phyloP scores from a whole-genome alignment of 2,113 vertebrate genomes.

The Mustelus asterias region DNA sequence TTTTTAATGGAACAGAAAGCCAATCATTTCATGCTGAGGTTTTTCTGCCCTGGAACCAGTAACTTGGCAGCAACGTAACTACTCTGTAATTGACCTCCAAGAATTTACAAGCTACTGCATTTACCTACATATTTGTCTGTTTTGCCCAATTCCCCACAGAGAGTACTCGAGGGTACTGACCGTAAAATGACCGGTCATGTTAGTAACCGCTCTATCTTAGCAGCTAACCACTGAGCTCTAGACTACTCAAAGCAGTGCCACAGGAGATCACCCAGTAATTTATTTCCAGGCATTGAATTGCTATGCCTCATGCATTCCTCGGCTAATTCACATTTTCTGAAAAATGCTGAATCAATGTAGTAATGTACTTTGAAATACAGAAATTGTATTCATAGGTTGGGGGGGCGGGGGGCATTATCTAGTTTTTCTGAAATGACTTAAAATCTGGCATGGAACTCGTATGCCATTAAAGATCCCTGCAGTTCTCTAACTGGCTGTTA shows the following conservation, averaged over 20 bases:
- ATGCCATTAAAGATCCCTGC: neutral
- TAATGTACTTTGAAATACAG: neutral
- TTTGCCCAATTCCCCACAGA: neutral
- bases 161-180: neutral
- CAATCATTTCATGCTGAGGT: neutral
- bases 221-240: neutral
- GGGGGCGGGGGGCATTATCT: neutral
- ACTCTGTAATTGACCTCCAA: neutral
- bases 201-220: neutral
- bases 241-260: neutral
- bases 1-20: neutral
- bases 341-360: neutral
- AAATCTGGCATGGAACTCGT: neutral
- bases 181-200: neutral
- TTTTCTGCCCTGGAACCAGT: neutral
- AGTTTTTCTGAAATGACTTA: neutral
- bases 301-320: neutral
- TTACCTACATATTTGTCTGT: neutral
- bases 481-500: neutral
- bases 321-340: neutral
- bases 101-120: neutral
- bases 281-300: neutral
- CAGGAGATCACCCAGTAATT: neutral
- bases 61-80: neutral
- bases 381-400: neutral